Base-by-base conservation (phyloP, 1,140 invertebrate species). In the Drosophila sturtevanti region DNA sequence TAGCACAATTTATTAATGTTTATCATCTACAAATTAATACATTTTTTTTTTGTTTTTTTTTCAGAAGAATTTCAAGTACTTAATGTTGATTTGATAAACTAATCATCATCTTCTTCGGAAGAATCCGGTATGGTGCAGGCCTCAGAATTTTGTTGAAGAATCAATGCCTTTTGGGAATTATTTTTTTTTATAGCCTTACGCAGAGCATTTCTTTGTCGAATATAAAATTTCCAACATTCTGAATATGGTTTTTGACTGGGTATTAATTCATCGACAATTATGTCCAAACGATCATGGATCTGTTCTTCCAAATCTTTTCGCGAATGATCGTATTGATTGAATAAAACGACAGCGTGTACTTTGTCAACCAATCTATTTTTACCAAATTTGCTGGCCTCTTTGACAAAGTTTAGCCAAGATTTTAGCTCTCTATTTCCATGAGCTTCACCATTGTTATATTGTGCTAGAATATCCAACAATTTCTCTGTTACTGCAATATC, bases 281-380 rank as follows among this genome's bases (percentile, higher is more conserved):
- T 44, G 4, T 59, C 54, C 1, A 78, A 44, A 2, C 63, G 58
- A 4, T 48, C 51, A 0, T 16, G 12, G 9, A 78, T 16, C 14
- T 70, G 56, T 0, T 34, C 22, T 24, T 78, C 75, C 63, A 78
- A 31, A 9, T 67, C 24, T 16, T 59, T 18, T 7, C 72, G 18
- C 14, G 1, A 1, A 0, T 0, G 4, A 38, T 55, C 31, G 35
- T 55, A 55, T 16, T 1, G 12, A n/a, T 16, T 11, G 24, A 64
- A 64, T 0, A 7, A 0, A 9, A 6, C 6, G 12, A 10, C 1
- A 6, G 16, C 4, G 10, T 4, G n/a, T n/a, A 1, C n/a, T 31
- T 63, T 63, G 2, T 22, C 24, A 0, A 21, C 0, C 18, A 52
- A 5, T 34, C 4, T 1, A 7, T 35, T 10, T 27, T 24, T 64